phyloP scores from a whole-genome alignment of 2,113 vertebrate genomes.

The Mormyrus iriodes region DNA sequence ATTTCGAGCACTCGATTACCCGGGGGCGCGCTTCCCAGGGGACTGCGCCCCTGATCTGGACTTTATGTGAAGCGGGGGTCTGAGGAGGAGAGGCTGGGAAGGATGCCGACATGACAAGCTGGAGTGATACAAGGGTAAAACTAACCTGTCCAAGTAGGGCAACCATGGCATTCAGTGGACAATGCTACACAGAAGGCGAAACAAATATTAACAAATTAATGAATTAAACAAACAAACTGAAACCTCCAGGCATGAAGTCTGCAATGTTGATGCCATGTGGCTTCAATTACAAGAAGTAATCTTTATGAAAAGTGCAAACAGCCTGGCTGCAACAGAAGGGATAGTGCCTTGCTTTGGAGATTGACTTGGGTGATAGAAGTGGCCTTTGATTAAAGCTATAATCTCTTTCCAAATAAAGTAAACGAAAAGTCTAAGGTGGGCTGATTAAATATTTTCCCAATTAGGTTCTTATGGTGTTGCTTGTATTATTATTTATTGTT shows the following conservation, averaged over 20 bases:
- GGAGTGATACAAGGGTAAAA: not conserved
- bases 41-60: conserved; percentile 26
- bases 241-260: conserved; percentile 37
- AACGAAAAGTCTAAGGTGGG: conserved; percentile 22
- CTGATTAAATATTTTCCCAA: conserved; percentile 28
- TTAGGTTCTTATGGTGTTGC: conserved; percentile 22
- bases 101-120: not conserved
- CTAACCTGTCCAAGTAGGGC: conserved; percentile 8
- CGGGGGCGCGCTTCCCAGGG: conserved; percentile 2
- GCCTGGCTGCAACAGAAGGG: conserved; percentile 37
- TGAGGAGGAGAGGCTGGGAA: conserved; percentile 26
- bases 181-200: not conserved
- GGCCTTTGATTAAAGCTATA: conserved; percentile 39
- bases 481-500: conserved; percentile 6
- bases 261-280: conserved; percentile 11
- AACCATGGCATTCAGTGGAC: not conserved
- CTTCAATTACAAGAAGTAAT: conserved; percentile 17
- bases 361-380: conserved; percentile 40
- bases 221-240: not conserved
- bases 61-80: conserved; percentile 25
- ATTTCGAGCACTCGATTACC: not conserved
- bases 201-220: not conserved
- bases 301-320: conserved; percentile 18
- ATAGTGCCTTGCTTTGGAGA: conserved; percentile 45
- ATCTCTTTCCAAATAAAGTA: conserved; percentile 29